Evolutionary conservation across 2,113 vertebrate genomes (phyloP), one percentile per base, ranked within the genome.

Genomic region (Sceloporus undulatus): DNA sequence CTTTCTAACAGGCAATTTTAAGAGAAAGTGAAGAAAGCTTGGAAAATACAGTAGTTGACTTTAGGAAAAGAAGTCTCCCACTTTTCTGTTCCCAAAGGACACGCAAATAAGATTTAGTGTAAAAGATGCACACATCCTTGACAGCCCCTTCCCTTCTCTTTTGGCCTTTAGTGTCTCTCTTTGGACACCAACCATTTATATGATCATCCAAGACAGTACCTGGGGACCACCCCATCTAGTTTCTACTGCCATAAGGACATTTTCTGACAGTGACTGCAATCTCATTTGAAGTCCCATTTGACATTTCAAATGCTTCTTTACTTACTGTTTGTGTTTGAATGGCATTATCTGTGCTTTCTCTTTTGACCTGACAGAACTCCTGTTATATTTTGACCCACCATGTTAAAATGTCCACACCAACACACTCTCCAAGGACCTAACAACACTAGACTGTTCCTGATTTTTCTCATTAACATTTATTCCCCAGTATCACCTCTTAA

Each of bases 401-500:
- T 85, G 7, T 65, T 77, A 29, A 16, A 54, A 7, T 56, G 29
- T 14, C 70, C 71, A 34, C 10, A 29, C n/a, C 2, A 8, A 56
- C 4, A 38, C 9, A 9, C 4, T 56, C 34, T 5, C 48, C 52
- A 42, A 74, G 83, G 59, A 38, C n/a, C n/a, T 75, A 19, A 66
- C 65, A 23, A 19, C 21, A 66, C 23, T 21, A 29, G 73, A 29
- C 71, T 9, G 42, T 54, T 84, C 42, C 62, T 40, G 25, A 29
- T 29, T 77, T 85, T 16, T 23, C 23, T 62, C 42, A 6, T 54
- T 34, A 14, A 8, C 59, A 48, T 78, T 52, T 18, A 92, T 92
- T 87, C 78, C 52, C 74, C 14, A 34, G 14, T 79, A 42, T 14
- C 2, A 82, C 6, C 40, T 87, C 91, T 85, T 85, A 93, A 90